Base-by-base conservation (phyloP, 37 sponge, comb jelly and placozoan genomes). In the Halisarca cf. caerulea region DNA sequence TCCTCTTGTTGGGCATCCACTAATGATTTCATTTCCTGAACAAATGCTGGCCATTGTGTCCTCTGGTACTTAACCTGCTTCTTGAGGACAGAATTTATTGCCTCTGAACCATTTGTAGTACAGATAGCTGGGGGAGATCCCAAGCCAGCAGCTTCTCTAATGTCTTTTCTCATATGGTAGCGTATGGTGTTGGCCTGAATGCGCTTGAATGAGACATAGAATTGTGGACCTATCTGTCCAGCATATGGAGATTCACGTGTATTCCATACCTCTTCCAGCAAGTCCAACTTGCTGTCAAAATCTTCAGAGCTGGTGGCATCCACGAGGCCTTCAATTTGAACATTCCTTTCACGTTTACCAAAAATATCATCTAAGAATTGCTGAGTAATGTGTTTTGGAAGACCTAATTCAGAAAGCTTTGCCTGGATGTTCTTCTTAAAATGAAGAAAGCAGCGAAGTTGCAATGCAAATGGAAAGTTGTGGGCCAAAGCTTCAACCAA, bases 381-480 rank as follows among this genome's bases (percentile, higher is more conserved):
- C 1, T 89, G 23, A 14, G 73, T 15, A 37, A 89, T 82, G 40
- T 3, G n/a, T 55, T 43, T 34, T 28, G 86, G 68, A 21, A 85
- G 20, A 2, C 73, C 72, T 4, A 53, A 32, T 39, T 78, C 47
- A n/a, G 32, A 32, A 59, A 60, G 51, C 51, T 84, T 84, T 36
- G 43, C 58, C 15, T 59, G 30, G 30, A 89, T 40, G 53, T 89
- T 89, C 72, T 39, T 57, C 42, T 82, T 75, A 21, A 89, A 69
- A 51, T 89, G 89, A 24, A 79, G n/a, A 43, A 89, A 89, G 47
- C 89, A 89, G 8, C 79, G 70, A 8, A 89, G 38, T 44, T 84
- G 84, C 3, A 54, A 9, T 34, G 89, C 84, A 84, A 38, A 69
- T 32, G 89, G 89, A 69, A 89, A 84, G 25, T 69, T 83, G 45